Conservation (phyloP, 2,797 vertebrate genomes). For the Melanotaenia parkinsoni region DNA sequence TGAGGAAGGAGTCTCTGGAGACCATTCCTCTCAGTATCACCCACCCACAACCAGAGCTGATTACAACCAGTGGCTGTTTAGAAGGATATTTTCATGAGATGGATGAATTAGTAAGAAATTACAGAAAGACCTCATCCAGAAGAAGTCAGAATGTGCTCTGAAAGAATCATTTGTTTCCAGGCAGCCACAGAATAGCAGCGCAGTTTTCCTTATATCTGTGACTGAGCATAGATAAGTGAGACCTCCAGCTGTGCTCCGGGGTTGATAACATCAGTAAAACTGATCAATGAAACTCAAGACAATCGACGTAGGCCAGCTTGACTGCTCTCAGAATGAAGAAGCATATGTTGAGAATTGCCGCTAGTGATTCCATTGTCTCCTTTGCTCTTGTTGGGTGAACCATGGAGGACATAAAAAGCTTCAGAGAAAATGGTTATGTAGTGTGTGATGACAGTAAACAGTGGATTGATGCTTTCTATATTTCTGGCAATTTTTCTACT, state of each 20-base stretch:
- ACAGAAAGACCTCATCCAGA: background rate
- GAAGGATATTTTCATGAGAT: background rate
- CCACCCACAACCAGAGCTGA: slow-evolving; percentile 8
- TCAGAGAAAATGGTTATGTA: background rate
- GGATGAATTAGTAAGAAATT: background rate
- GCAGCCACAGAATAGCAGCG: background rate
- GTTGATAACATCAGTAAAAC: background rate
- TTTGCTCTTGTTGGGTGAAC: background rate
- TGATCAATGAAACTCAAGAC: background rate
- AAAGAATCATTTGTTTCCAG: background rate
- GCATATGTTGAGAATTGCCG: background rate
- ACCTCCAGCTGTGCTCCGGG: background rate
- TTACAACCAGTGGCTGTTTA: background rate
- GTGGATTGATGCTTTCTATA: background rate
- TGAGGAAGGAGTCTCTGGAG: slow-evolving; percentile 4
- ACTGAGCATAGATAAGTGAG: background rate
- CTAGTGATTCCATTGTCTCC: background rate
- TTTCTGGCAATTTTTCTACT: background rate
- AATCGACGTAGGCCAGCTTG: background rate
- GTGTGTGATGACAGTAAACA: background rate
- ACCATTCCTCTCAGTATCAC: slow-evolving; percentile 12
- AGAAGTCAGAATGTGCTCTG: background rate
- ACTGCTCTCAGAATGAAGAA: background rate
- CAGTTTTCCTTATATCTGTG: background rate
- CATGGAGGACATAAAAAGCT: background rate